Evolutionary conservation across 1,140 invertebrate genomes (phyloP), one percentile per base, ranked within the genome.

Genomic region (Berghia stephanieae): DNA sequence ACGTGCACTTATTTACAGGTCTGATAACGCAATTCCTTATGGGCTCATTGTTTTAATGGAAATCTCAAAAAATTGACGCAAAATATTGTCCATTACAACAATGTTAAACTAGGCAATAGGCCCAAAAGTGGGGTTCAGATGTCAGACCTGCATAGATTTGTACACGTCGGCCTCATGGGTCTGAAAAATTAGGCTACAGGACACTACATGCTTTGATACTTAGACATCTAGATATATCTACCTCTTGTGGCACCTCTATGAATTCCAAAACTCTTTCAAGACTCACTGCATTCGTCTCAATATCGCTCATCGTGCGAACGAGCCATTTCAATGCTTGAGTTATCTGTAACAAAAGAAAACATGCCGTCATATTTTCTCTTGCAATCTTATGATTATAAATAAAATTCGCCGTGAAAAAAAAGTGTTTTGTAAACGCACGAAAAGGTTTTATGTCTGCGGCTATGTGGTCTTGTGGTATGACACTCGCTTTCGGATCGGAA

Each of bases 241-340:
- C 91, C 84, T 92, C 91, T 27, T 82, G 81, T 76, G 91, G 90
- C 0, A 94, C 94, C 86, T 97, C 94, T 0, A 94, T 93, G 86
- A 98, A 99, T 85, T 99, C 97, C 86, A 96, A 96, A 79, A 99
- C 96, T 86, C 97, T 93, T 89, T 99, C 97, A 0, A 99, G 96
- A 16, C 96, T 95, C 0, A 99, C 97, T 77, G 98, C 97, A 85
- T 98, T 98, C 0, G 96, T 98, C 91, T 99, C 97, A n/a, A 99
- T 94, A 84, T 98, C 96, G 1, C 95, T 95, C 0, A 95, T 95
- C 95, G 98, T 98, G 74, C 96, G 91, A 2, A 99, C 96, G 71
- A 98, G 90, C 83, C 83, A 84, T 40, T 83, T 84, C 38, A 84
- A 57, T 1, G 81, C 72, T 52, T 81, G 79, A n/a, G 83, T 84